Evolutionary conservation across 35 echinoderm and acorn worm genomes (phyloP).

Genomic region (Strongylocentrotus purpuratus): DNA sequence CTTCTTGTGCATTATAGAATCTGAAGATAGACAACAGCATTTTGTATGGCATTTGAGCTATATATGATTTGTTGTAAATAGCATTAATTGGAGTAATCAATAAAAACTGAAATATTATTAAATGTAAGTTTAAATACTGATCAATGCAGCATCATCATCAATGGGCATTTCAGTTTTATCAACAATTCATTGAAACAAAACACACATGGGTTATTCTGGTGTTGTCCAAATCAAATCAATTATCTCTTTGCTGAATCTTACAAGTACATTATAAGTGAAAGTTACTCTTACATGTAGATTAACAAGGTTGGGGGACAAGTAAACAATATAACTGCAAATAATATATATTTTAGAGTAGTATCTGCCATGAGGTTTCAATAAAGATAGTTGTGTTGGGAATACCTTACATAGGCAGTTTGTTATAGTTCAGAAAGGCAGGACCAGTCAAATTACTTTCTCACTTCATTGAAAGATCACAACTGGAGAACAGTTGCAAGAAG

Average conservation of each 20-base stretch:
- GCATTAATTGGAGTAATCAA: not conserved
- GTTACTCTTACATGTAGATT: not conserved
- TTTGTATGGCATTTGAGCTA: not conserved
- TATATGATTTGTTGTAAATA: not conserved
- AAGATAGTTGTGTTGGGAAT: not conserved
- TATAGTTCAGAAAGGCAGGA: not conserved
- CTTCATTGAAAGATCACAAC: too few species aligned
- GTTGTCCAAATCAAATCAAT: not conserved
- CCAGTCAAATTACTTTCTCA: not conserved
- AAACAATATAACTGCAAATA: not conserved
- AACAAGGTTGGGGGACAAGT: not conserved
- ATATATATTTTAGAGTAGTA: not conserved
- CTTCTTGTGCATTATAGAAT: not conserved
- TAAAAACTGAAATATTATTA: not conserved
- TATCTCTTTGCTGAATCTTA: not conserved
- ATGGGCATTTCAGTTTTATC: not conserved
- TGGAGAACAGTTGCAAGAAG: too few species aligned
- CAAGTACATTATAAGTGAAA: not conserved
- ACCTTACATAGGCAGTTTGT: too few species aligned
- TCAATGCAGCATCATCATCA: not conserved
- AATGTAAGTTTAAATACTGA: not conserved
- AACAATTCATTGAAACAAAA: too few species aligned
- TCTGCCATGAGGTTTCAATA: not conserved
- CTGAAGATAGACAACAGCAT: not conserved
- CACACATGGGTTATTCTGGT: not conserved